Percentiles rank a stretch among this genome's conserved stretches.
These are phyloP conservation scores for Conus betulinus DNA, from an alignment of 1,140 invertebrate species.

Conservation along the genomic window DNA sequence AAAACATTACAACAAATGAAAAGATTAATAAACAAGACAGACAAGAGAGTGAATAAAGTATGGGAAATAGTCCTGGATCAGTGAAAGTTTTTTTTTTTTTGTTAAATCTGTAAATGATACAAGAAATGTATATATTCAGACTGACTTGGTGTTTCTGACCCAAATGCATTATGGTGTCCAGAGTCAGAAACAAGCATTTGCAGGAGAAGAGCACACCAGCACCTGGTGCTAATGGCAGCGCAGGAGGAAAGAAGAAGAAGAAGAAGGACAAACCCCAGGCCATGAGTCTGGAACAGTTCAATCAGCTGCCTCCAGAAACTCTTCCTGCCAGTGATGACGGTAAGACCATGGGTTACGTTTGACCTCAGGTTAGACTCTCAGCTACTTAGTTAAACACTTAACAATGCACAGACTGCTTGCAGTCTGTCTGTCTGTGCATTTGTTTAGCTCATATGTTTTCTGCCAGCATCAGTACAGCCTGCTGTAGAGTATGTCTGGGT, in stretches of 20 bases:
- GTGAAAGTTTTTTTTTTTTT: too few species aligned
- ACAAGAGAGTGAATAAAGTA: too few species aligned
- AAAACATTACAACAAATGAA: too few species aligned
- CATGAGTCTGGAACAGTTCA: slow-evolving; percentile 83
- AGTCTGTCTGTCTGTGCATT: not conserved
- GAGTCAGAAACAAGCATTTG: slow-evolving; percentile 20
- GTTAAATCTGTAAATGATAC: too few species aligned
- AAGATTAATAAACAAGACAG: too few species aligned
- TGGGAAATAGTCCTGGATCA: too few species aligned
- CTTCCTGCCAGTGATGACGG: slow-evolving; percentile 50
- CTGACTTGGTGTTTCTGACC: too few species aligned
- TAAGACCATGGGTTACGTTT: slow-evolving; percentile 21
- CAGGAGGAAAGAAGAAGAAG: slow-evolving; percentile 76
- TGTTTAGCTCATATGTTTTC: not conserved
- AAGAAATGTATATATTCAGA: too few species aligned
- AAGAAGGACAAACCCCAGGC: slow-evolving; percentile 81
- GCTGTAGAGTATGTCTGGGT: too few species aligned
- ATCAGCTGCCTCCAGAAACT: slow-evolving; percentile 70
- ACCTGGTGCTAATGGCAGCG: slow-evolving; percentile 57
- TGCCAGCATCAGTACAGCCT: too few species aligned
- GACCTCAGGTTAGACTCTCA: not conserved
- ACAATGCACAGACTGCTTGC: too few species aligned
- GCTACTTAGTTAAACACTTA: too few species aligned
- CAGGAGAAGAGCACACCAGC: slow-evolving; percentile 26
- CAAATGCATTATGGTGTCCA: not conserved